Percentiles rank a stretch among this genome's conserved stretches.
Conservation (phyloP, 2,888 invertebrate genomes). For the Rhamnusium bicolor region DNA sequence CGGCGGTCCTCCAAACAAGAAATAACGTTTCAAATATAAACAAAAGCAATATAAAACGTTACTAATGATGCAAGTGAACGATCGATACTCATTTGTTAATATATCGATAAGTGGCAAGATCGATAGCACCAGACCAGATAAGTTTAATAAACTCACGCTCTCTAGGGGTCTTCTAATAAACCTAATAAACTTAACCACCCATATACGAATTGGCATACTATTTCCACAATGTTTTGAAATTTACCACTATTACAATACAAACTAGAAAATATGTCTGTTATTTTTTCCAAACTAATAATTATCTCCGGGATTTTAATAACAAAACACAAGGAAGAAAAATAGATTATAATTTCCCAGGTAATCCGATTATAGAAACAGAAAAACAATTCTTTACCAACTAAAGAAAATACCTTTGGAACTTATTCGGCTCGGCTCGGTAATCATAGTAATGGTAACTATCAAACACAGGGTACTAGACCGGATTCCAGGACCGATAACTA, state of each 20-base stretch:
- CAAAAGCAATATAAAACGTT: slow-evolving; percentile 48
- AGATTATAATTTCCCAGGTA: no score
- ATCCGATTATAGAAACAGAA: no score
- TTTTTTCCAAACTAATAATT: no score
- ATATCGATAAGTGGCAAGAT: slow-evolving; percentile 57
- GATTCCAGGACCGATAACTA: no score
- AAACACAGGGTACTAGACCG: no score
- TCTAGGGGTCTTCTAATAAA: slow-evolving; percentile 9
- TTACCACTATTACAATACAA: no score
- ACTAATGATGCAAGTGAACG: slow-evolving; percentile 51
- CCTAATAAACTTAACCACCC: slow-evolving; percentile 3
- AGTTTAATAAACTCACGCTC: slow-evolving; percentile 23
- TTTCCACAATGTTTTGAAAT: not conserved
- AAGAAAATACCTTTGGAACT: no score
- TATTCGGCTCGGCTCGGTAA: no score
- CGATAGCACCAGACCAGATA: slow-evolving; percentile 35
- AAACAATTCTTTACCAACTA: no score
- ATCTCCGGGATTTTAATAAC: not conserved
- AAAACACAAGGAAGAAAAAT: no score
- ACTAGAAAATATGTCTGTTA: not conserved
- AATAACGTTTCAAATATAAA: slow-evolving; percentile 46
- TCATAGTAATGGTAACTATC: no score
- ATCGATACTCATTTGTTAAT: slow-evolving; percentile 58
- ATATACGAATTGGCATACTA: not conserved
- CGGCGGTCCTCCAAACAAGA: slow-evolving; percentile 40